Evolutionary conservation across 1,140 invertebrate species (phyloP).

Genomic region (Penaeus chinensis): DNA sequence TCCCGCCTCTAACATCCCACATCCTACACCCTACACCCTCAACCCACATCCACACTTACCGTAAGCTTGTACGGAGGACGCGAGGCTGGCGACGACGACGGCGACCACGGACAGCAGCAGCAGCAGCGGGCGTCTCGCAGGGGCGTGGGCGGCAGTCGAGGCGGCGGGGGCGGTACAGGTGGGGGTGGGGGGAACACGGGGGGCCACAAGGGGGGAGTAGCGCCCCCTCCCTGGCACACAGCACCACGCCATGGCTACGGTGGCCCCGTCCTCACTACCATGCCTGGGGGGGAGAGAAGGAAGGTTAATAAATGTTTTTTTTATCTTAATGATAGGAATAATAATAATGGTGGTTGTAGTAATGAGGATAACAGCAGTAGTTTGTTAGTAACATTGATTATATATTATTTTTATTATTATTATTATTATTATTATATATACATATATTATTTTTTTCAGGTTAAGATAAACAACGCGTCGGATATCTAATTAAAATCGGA

Average conservation of each 20-base stretch:
- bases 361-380: no score
- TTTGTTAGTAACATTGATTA: no score
- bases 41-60: slow-evolving; percentile 32
- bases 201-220: slow-evolving; percentile 18
- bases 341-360: no score
- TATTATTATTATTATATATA: no score
- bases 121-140: no score
- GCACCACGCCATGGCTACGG: slow-evolving; percentile 42
- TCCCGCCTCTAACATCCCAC: no score
- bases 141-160: no score
- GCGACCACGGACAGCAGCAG: slow-evolving; percentile 1
- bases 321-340: neutral
- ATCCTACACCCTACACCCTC: neutral
- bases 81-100: neutral
- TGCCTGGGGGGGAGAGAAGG: slow-evolving; percentile 13
- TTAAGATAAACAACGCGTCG: no score
- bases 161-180: no score
- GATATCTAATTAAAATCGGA: no score
- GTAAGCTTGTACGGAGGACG: slow-evolving; percentile 44
- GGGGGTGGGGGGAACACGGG: slow-evolving; percentile 28
- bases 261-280: slow-evolving; percentile 47
- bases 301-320: neutral
- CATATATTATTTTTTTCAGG: no score
- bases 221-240: slow-evolving; percentile 42
- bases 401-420: no score